phyloP scores from a whole-genome alignment of 2,888 invertebrate species.

The Epirrhoe alternata region DNA sequence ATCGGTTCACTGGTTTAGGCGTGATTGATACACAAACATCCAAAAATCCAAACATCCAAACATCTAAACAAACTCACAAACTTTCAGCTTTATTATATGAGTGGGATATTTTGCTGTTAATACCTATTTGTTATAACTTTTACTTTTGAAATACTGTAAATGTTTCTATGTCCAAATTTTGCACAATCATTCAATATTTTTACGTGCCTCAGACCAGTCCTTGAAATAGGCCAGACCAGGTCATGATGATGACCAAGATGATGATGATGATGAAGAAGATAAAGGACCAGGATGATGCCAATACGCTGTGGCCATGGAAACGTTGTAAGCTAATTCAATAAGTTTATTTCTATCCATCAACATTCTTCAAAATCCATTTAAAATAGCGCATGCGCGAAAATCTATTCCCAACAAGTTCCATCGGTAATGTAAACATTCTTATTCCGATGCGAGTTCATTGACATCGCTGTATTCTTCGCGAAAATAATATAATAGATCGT shows the following conservation, averaged over 20 bases:
- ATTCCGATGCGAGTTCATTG: conserved; percentile 55
- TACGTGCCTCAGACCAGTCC: neutral
- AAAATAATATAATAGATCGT: conserved; percentile 22
- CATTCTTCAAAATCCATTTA: conserved; percentile 2
- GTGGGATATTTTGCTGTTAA: too few species aligned
- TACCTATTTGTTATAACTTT: too few species aligned
- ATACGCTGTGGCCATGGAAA: too few species aligned
- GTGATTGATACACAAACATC: too few species aligned
- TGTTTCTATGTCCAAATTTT: neutral
- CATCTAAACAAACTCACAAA: too few species aligned
- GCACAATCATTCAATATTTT: neutral
- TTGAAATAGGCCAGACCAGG: neutral
- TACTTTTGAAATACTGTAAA: neutral
- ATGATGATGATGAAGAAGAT: too few species aligned
- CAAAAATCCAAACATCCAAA: too few species aligned
- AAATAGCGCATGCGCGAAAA: conserved; percentile 49
- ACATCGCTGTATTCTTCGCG: conserved; percentile 39
- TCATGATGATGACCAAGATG: neutral
- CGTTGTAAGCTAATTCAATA: neutral
- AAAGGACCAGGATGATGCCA: too few species aligned
- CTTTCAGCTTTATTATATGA: too few species aligned
- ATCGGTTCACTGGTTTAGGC: too few species aligned
- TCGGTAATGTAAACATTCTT: conserved; percentile 54
- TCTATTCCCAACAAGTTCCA: conserved; percentile 50
- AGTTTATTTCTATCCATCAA: neutral